Evolutionary conservation across 2,797 vertebrate species (phyloP), one percentile per base, ranked within the genome.

Genomic region (Eulemur rubriventer): DNA sequence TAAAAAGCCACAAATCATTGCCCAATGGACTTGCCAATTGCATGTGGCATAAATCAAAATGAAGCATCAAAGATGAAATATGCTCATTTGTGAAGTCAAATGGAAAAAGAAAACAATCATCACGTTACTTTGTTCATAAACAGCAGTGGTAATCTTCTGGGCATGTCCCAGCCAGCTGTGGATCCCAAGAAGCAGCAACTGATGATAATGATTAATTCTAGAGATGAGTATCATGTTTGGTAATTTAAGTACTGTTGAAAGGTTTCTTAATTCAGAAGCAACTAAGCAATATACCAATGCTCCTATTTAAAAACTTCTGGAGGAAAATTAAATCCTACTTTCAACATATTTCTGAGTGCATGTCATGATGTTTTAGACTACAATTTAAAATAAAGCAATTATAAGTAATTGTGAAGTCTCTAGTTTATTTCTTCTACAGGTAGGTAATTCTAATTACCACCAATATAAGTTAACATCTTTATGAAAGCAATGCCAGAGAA

Each of bases 221-320:
- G 33, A 96, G 38, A 46, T 82, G 76, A 91, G 55, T 9, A 82
- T 72, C 96, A 94, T n/a, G 50, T 76, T 95, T 96, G 38, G 80
- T 88, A 79, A 98, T 95, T 97, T 28, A 93, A 89, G 57, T 80
- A 72, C 52, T 88, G 48, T 13, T 97, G 80, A 97, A 95, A 97
- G 85, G 28, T 3, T 67, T 57, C 48, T 67, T 89, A 79, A 92
- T 93, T 84, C 79, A 65, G 22, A 94, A 96, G 35, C 91, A 92
- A 97, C 89, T 91, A 72, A 67, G 89, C 46, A 96, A 63, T 88
- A 72, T 61, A 86, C 33, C 93, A 93, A 48, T 7, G 43, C 72
- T 88, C 94, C 75, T 52, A 95, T 94, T 97, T 96, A 96, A 97
- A 52, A 89, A 82, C 2, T 41, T 1, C 43, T 59, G 18, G 38